Evolutionary conservation across 2,888 invertebrate genomes (phyloP).

Genomic region (Scaptomyza cyrtandrae): DNA sequence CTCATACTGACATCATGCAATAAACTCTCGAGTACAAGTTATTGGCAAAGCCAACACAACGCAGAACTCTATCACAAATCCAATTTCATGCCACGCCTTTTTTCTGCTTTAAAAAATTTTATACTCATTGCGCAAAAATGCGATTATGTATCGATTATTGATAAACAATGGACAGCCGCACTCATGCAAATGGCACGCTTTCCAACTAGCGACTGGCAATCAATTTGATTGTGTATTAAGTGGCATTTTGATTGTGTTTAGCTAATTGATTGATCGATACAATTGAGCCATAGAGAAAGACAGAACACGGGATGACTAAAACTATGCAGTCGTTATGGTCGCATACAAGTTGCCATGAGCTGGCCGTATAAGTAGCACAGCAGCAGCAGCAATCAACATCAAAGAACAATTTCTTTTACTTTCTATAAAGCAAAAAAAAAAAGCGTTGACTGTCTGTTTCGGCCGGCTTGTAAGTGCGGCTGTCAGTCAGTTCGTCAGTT

Average conservation of each 20-base stretch:
- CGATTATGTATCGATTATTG: slow-evolving; percentile 42
- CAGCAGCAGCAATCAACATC: slow-evolving; percentile 61
- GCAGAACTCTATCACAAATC: slow-evolving; percentile 20
- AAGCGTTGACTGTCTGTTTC: slow-evolving; percentile 37
- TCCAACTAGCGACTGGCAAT: slow-evolving; percentile 46
- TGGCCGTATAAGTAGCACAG: slow-evolving; percentile 61
- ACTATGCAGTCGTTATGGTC: slow-evolving; percentile 1
- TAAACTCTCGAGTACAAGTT: slow-evolving; percentile 7
- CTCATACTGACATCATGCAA: slow-evolving; percentile 44
- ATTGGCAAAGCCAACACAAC: background rate
- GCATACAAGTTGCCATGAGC: slow-evolving; percentile 19
- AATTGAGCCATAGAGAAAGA: slow-evolving; percentile 34
- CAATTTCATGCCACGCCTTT: slow-evolving; percentile 50
- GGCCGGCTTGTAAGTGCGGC: slow-evolving; percentile 28
- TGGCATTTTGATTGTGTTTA: slow-evolving; percentile 55
- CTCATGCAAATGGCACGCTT: slow-evolving; percentile 65
- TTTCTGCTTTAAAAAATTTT: slow-evolving; percentile 10
- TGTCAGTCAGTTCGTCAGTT: slow-evolving; percentile 39
- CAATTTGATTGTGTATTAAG: slow-evolving; percentile 47
- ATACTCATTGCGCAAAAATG: slow-evolving; percentile 65
- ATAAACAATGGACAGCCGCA: slow-evolving; percentile 33
- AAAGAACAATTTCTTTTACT: slow-evolving; percentile 78
- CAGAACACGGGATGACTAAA: slow-evolving; percentile 12
- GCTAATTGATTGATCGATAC: slow-evolving; percentile 66
- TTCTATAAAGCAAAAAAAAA: slow-evolving; percentile 72